Conservation (phyloP, 37 sponge, comb jelly and placozoan species). For the Petrosia ficiformis region DNA sequence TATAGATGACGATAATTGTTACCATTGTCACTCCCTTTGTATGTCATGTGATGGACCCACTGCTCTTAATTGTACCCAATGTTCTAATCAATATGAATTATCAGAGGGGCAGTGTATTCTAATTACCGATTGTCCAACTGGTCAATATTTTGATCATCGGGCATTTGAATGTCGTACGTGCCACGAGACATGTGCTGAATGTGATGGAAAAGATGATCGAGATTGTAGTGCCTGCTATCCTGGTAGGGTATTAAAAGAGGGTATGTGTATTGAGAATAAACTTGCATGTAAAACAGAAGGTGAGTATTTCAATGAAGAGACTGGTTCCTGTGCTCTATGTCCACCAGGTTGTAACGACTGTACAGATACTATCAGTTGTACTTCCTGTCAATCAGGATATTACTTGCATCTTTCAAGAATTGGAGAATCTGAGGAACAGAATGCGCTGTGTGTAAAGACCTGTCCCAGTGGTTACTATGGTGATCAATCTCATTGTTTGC, state of each 20-base stretch:
- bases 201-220: conserved; percentile 28
- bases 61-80: conserved; percentile 31
- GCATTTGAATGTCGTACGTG: conserved; percentile 41
- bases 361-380: conserved; percentile 25
- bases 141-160: conserved; percentile 42
- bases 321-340: conserved; percentile 20
- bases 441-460: background rate
- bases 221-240: conserved; percentile 39
- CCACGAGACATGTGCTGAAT: conserved; percentile 49
- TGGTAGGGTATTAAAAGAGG: conserved; percentile 1
- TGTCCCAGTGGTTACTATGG: conserved; percentile 24
- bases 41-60: conserved; percentile 48
- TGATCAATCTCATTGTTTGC: conserved; percentile 5
- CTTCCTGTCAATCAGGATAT: background rate
- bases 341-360: conserved; percentile 30
- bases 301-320: conserved; percentile 19
- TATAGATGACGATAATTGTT: conserved; percentile 21
- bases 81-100: conserved; percentile 34
- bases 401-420: background rate
- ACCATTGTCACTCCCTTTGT: conserved; percentile 53
- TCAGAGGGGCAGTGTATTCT: conserved; percentile 26
- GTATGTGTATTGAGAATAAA: conserved; percentile 6
- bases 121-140: conserved; percentile 11
- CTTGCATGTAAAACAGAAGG: conserved; percentile 15
- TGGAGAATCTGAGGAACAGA: conserved; percentile 5